phyloP scores from a whole-genome alignment of 2,797 vertebrate species.

The Podarcis lilfordi region DNA sequence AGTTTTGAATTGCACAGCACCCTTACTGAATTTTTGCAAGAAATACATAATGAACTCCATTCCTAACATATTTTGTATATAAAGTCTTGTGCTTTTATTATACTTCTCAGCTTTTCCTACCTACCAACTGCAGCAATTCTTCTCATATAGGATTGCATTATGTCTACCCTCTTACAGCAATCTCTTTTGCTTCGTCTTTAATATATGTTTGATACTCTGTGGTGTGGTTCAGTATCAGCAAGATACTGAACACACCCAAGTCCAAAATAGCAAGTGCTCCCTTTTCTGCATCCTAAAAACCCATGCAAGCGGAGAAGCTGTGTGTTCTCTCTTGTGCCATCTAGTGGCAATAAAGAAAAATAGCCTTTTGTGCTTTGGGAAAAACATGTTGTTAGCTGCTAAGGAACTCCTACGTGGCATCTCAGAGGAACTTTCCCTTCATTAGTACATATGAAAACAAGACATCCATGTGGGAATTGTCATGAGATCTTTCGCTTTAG shows the following conservation, averaged over 20 bases:
- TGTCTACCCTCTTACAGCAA: background rate
- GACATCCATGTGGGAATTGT: background rate
- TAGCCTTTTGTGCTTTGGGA: background rate
- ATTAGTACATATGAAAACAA: background rate
- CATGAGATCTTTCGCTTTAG: background rate
- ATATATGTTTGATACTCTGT: background rate
- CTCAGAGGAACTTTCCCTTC: constrained; percentile 1
- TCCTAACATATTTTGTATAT: background rate
- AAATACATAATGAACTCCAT: background rate
- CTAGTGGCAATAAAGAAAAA: constrained; percentile 9
- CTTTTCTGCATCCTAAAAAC: background rate
- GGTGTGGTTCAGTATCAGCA: background rate
- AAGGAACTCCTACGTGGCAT: background rate
- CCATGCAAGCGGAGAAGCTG: background rate
- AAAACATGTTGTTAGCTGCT: background rate
- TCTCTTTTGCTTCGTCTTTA: background rate
- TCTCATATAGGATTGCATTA: background rate
- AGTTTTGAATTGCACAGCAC: background rate
- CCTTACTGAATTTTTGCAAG: background rate
- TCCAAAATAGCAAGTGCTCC: background rate
- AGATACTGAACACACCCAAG: background rate
- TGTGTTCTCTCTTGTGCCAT: constrained; percentile 13
- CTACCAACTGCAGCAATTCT: background rate
- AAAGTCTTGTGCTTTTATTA: background rate
- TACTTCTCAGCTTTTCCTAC: background rate